These are phyloP conservation scores for Xylophagus ater DNA, from an alignment of 2,888 invertebrate species.

Conservation along the genomic window DNA sequence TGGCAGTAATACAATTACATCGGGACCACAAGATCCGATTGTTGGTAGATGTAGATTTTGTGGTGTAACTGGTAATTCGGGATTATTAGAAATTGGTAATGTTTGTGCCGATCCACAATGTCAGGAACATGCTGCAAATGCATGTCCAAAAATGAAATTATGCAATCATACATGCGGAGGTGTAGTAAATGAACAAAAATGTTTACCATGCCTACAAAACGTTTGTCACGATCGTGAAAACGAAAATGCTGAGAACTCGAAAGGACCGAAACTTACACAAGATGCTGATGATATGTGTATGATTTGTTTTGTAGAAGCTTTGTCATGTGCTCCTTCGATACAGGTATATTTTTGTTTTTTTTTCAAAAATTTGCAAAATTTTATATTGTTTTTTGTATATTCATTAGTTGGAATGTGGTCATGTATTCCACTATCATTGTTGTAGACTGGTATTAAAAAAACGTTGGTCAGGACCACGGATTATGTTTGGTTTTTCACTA, in stretches of 20 bases:
- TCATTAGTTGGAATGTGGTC: constrained; percentile 75
- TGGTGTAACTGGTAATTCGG: constrained; percentile 70
- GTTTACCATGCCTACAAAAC: constrained; percentile 82
- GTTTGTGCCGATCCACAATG: constrained; percentile 92
- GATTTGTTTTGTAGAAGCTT: constrained; percentile 96
- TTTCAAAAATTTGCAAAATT: neutral
- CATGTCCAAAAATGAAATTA: constrained; percentile 68
- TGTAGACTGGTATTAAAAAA: constrained; percentile 72
- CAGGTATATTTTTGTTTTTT: constrained; percentile 44
- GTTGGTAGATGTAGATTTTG: constrained; percentile 85
- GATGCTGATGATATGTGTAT: constrained; percentile 99
- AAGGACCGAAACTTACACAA: constrained; percentile 58
- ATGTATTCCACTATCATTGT: constrained; percentile 92
- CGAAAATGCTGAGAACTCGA: constrained; percentile 30
- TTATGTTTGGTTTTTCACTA: constrained; percentile 88
- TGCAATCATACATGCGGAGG: constrained; percentile 95
- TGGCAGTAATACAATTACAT: constrained; percentile 45
- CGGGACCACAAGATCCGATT: constrained; percentile 39
- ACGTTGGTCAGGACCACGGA: constrained; percentile 90
- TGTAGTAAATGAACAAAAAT: constrained; percentile 69
- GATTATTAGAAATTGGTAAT: constrained; percentile 81
- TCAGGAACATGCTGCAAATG: constrained; percentile 53
- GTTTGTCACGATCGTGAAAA: constrained; percentile 51
- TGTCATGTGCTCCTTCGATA: constrained; percentile 89
- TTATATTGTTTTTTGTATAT: neutral